phyloP scores from a whole-genome alignment of 2,113 vertebrate genomes.

The Pteronura brasiliensis region DNA sequence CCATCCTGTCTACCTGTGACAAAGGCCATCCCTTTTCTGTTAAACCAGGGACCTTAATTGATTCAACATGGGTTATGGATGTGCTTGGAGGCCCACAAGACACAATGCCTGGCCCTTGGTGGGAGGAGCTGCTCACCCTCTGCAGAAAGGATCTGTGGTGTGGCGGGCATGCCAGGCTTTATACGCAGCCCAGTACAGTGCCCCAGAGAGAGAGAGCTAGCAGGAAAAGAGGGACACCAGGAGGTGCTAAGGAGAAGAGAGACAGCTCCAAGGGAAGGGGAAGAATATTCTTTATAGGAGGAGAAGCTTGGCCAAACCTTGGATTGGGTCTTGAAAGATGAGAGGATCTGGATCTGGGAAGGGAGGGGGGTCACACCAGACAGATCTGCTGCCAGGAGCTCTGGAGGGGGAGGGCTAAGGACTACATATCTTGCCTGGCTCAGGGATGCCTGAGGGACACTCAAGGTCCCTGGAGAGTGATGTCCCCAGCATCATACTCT shows the following conservation, averaged over 20 bases:
- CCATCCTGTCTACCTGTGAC: background rate
- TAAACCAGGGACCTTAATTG: background rate
- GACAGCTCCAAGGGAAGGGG: background rate
- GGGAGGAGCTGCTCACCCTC: no score
- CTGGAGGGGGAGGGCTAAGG: background rate
- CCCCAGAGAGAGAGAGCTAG: background rate
- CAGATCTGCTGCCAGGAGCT: background rate
- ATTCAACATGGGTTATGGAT: accelerated
- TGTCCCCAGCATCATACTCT: background rate
- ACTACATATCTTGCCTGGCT: background rate
- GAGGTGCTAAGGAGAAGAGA: background rate
- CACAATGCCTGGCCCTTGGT: background rate
- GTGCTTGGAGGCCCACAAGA: background rate
- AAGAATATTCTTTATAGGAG: background rate
- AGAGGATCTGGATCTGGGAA: background rate
- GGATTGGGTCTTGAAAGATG: background rate
- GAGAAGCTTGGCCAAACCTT: background rate
- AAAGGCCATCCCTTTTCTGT: background rate
- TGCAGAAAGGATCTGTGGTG: background rate
- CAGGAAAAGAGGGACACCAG: background rate
- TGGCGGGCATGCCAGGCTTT: background rate
- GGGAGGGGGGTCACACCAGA: background rate
- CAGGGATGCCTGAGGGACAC: background rate
- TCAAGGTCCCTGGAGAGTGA: accelerated
- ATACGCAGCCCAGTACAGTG: accelerated